Base-by-base conservation (phyloP, 2,888 invertebrate species). In the Xestia ashworthii region DNA sequence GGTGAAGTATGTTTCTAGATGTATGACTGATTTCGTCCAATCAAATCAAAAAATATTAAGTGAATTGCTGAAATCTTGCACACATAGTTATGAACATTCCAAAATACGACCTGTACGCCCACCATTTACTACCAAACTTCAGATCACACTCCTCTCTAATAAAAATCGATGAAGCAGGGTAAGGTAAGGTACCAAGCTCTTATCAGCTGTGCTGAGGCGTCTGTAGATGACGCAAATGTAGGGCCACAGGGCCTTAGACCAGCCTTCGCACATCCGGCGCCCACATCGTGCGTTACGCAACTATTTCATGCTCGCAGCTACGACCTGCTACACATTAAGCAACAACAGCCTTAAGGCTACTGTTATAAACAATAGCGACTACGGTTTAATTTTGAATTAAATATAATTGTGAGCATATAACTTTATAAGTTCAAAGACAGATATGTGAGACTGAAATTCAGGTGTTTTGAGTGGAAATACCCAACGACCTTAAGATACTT, bases 251-350 rank as follows among this genome's bases (percentile, higher is more conserved):
- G 87, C 84, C 78, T 85, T 87, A 86, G 80, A 71, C 72, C 83
- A 82, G 83, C 92, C 92, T 90, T 90, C 93, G 88, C 90, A 83
- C 85, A 88, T 93, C 91, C 92, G 93, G 91, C 92, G 86, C 94
- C 93, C 89, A 93, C 93, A 77, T 67, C 50, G 76, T 75, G 73
- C 76, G 85, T 89, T 88, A 88, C 87, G 87, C 85, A 86, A 91
- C 78, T 55, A 81, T 67, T 87, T 71, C 81, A 71, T 79, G 66
- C 78, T 78, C 53, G 81, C 78, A 67, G n/a, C 76, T 80, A 67
- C 74, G 73, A 79, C 82, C 67, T 69, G 84, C 66, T 78, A 74
- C 68, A 70, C 58, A 70, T 85, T 80, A 75, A 68, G 86, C 41
- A 87, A 87, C 76, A 75, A 74, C 65, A 71, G 75, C 86, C 69